Evolutionary conservation across 2,797 vertebrate species (phyloP), one percentile per base, ranked within the genome.

Genomic region (Propithecus perrieri): DNA sequence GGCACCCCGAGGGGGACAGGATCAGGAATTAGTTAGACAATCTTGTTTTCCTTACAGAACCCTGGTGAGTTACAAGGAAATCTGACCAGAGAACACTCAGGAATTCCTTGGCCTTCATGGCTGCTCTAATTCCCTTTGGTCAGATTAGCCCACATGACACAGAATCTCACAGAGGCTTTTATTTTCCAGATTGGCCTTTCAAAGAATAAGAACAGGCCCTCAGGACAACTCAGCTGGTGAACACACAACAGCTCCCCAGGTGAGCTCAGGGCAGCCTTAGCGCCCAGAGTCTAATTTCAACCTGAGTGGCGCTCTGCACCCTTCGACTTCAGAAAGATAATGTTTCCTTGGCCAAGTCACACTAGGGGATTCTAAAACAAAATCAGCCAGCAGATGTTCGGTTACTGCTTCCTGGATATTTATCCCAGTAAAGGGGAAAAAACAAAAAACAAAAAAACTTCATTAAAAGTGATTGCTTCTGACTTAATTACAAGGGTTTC

Each of bases 341-440:
- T 20, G 26, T 79, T 97, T 93, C 84, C 74, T 93, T 75, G 20
- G 95, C 87, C 41, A 94, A 89, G 92, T 24, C 93, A 89, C 89
- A 76, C 61, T 85, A 69, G 65, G 78, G 91, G 48, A 87, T 95
- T 65, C 90, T 94, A 92, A 98, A 96, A 83, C 30, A 71, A 79
- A 93, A 74, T 63, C 97, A 95, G 71, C 65, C 92, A 78, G 91
- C 95, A 98, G 97, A 97, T 97, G 89, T 97, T 59, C 95, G 11
- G 50, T 83, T 96, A 89, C 20, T 96, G 86, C 93, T 97, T 96
- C 90, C 91, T 95, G 96, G 95, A 97, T 97, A 87, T 92, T 88
- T 89, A 94, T 57, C 33, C 91, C 71, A 94, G 90, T 89, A 90
- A 95, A 72, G 11, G 59, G 74, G 7, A n/a, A n/a, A n/a, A n/a